Evolutionary conservation across 2,888 invertebrate species (phyloP), one percentile per base, ranked within the genome.

Genomic region (Dioctria linearis): DNA sequence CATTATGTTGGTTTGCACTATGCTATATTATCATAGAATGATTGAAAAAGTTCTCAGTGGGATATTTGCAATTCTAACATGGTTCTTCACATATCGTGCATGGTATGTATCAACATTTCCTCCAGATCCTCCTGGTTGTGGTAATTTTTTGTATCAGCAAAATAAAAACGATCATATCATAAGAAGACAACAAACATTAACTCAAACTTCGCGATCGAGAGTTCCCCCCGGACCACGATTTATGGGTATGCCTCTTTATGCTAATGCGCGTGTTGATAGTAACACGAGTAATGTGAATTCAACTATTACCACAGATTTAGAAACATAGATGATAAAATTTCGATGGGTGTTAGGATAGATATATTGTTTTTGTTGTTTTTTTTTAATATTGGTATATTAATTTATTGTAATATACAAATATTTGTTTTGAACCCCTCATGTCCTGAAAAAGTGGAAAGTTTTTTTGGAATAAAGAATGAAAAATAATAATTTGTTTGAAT

Each of bases 11-110:
- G 91, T 97, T 3, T 94, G 95, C 54, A 98, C 99, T 1, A 94
- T 97, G 88, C 87, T 99, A 5, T 99, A 98, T 88, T 98, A 98
- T 89, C 99, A 99, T 88, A 95, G 95, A 73, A 96, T 98, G 95
- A 93, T 97, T 42, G 98, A 99, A 87, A 99, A 99, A 88, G 94
- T 99, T 82, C 88, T 96, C 0, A 97, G 96, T 85, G 96, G 96
- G 39, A 90, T 94, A n/a, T 90, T 95, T 85, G 98, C 97, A 8
- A 93, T 97, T 85, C 86, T 94, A 4, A 95, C 95, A 49, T 98
- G 98, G 98, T 97, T 95, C 90, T 89, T 96, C 40, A 96, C 96
- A 0, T 98, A 98, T 87, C 91, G 94, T 82, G 91, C 93, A 84
- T 95, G 95, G 94, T 96, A 93, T 87, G 91, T 91, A 63, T 90